A percentile compares a stretch with the other conserved stretches of the same genome.
Evolutionary conservation across 1,140 invertebrate genomes (phyloP).

Genomic region (Oryzaephilus surinamensis): DNA sequence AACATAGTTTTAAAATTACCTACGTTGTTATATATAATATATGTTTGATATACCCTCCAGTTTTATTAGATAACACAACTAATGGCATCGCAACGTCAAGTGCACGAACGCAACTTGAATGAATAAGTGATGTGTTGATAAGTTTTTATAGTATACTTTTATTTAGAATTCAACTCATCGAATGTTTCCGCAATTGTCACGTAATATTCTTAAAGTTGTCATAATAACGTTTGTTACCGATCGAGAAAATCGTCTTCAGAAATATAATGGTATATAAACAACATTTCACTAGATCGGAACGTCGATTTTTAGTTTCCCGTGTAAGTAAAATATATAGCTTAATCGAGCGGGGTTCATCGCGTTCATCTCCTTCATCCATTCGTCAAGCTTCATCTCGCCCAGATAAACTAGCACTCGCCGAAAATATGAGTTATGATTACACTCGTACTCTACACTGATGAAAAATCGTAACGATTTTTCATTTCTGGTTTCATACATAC

Average conservation of each 20-base stretch:
- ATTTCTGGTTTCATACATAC: too few relatives aligned
- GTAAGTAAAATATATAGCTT: slow-evolving; percentile 22
- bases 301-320: slow-evolving; percentile 14
- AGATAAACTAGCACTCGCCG: slow-evolving; percentile 19
- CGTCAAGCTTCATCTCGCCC: slow-evolving; percentile 22
- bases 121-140: slow-evolving; percentile 7
- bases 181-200: slow-evolving; percentile 10
- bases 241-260: slow-evolving; percentile 6
- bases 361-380: slow-evolving; percentile 21
- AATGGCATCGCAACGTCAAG: background rate
- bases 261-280: slow-evolving; percentile 16
- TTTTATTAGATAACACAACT: too few relatives aligned
- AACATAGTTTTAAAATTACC: too few relatives aligned
- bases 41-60: too few relatives aligned
- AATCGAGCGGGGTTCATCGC: slow-evolving; percentile 18
- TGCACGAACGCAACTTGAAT: slow-evolving; percentile 4
- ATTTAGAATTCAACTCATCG: slow-evolving; percentile 9
- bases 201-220: slow-evolving; percentile 9
- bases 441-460: slow-evolving; percentile 14
- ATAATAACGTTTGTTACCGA: slow-evolving; percentile 10
- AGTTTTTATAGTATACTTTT: too few relatives aligned
- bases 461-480: slow-evolving; percentile 23
- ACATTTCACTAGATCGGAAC: slow-evolving; percentile 13
- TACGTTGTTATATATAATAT: too few relatives aligned
- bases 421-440: slow-evolving; percentile 24